These are phyloP conservation scores for Sitta carolinensis DNA, from an alignment of 2,797 vertebrate species.

Conservation along the genomic window DNA sequence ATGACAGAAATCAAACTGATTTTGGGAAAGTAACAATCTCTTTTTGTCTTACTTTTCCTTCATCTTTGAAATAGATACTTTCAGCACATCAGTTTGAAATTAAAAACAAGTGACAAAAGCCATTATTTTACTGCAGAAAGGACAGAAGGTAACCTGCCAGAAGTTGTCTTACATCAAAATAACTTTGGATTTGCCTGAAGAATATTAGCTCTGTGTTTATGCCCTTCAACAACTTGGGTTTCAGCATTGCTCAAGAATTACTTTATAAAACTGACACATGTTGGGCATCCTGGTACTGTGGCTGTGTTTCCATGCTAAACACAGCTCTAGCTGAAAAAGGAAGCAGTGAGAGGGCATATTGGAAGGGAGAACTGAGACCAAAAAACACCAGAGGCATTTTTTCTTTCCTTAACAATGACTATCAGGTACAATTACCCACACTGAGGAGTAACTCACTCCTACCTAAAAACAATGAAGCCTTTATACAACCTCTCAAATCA, in stretches of 20 bases:
- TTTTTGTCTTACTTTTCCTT: slow-evolving; percentile 50
- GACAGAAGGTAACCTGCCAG: slow-evolving; percentile 17
- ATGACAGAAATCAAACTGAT: slow-evolving; percentile 67
- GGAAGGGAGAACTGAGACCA: background rate
- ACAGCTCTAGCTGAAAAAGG: background rate
- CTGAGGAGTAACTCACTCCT: background rate
- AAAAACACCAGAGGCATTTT: background rate
- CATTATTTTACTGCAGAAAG: slow-evolving; percentile 30
- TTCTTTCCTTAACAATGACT: background rate
- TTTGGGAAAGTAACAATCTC: slow-evolving; percentile 38
- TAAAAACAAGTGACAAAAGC: slow-evolving; percentile 39
- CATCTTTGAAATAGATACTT: slow-evolving; percentile 56
- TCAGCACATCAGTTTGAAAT: slow-evolving; percentile 7
- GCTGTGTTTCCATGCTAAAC: background rate
- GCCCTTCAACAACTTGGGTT: background rate
- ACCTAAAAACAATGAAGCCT: background rate
- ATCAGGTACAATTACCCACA: background rate
- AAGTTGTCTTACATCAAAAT: background rate
- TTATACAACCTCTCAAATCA: background rate
- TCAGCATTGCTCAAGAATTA: background rate
- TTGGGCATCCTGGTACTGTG: background rate
- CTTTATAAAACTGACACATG: background rate
- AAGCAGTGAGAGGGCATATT: background rate
- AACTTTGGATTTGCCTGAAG: background rate
- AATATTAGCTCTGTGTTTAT: background rate